Base-by-base conservation (phyloP, 2,113 vertebrate species). In the Crotalus helleri region DNA sequence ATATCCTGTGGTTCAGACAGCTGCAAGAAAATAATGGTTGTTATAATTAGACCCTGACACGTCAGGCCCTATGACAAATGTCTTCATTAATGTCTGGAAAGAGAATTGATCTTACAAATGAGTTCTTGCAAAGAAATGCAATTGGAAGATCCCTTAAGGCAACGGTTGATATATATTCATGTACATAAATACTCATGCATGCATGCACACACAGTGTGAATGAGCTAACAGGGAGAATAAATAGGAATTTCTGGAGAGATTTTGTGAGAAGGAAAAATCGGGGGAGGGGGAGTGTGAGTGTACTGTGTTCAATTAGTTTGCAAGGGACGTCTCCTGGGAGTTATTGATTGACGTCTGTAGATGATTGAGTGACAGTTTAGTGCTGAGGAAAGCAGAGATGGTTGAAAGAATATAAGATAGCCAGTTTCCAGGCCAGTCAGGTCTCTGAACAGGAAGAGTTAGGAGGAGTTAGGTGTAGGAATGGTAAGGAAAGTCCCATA, bases 81-180 rank as follows among this genome's bases (percentile, higher is more conserved):
- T 91, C 90, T 93, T 64, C 58, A 85, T 51, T 74, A 88, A 24
- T 15, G 29, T 90, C 69, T 93, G 57, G 5, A 29, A 86, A 93
- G 86, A 92, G 89, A 92, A 55, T 87, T 88, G 93, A 92, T 92
- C 93, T 94, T 54, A 53, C 61, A 94, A 94, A 94, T 91, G 81
- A 55, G 58, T 10, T 94, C 88, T 54, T 93, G 53, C 44, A 89
- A 21, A 92, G 88, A 91, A 90, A 51, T 29, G 5, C 49, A 92
- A 39, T 90, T 44, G 87, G 93, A 93, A 87, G n/a, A 13, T 49
- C 92, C 93, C 55, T 90, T 89, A 87, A 90, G 87, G 69, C 81
- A 93, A 58, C 86, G n/a, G 88, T 39, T 81, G 74, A 81, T 81
- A 81, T 81, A 81, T 81, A 81, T 81, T 81, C 74, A 81, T 81